These are phyloP conservation scores for Herminia tarsipennalis DNA, from an alignment of 2,888 invertebrate species.

Conservation along the genomic window DNA sequence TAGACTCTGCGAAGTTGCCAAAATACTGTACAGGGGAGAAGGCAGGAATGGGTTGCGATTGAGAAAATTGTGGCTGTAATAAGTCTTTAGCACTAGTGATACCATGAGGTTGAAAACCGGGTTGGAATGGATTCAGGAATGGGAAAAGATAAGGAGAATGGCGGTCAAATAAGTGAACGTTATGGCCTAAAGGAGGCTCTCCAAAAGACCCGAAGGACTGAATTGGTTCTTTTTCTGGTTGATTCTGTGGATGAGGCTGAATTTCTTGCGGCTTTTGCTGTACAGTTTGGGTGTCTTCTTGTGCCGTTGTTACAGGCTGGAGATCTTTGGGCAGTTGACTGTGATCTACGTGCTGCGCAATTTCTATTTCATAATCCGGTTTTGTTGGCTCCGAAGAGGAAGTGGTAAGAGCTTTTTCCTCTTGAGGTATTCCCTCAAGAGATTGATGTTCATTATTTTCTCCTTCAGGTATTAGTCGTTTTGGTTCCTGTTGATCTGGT, in stretches of 20 bases:
- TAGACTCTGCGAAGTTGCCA: constrained; percentile 65
- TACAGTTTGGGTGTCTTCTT: neutral
- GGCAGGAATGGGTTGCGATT: constrained; percentile 46
- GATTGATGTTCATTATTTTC: neutral
- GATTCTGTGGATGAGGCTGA: too few relatives aligned
- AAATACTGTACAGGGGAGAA: constrained; percentile 69
- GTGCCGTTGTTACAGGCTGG: constrained; percentile 4
- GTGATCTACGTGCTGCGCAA: constrained; percentile 9
- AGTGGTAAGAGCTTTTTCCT: constrained; percentile 5
- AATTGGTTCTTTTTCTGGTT: too few relatives aligned
- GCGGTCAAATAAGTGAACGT: constrained; percentile 1
- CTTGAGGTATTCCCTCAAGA: neutral
- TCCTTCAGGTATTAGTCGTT: neutral
- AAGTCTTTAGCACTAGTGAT: constrained; percentile 12
- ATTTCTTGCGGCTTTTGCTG: constrained; percentile 7
- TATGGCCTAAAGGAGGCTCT: constrained; percentile 4
- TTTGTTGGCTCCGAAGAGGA: neutral
- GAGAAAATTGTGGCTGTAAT: constrained; percentile 23
- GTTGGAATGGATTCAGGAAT: neutral
- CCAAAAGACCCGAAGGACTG: constrained; percentile 13
- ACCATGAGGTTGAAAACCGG: constrained; percentile 4
- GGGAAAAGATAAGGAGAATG: neutral
- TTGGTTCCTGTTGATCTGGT: too few relatives aligned
- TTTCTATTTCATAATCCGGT: constrained; percentile 20
- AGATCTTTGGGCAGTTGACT: constrained; percentile 16